Conservation (phyloP, 2,797 vertebrate genomes). For the Telmatherina bonti region DNA sequence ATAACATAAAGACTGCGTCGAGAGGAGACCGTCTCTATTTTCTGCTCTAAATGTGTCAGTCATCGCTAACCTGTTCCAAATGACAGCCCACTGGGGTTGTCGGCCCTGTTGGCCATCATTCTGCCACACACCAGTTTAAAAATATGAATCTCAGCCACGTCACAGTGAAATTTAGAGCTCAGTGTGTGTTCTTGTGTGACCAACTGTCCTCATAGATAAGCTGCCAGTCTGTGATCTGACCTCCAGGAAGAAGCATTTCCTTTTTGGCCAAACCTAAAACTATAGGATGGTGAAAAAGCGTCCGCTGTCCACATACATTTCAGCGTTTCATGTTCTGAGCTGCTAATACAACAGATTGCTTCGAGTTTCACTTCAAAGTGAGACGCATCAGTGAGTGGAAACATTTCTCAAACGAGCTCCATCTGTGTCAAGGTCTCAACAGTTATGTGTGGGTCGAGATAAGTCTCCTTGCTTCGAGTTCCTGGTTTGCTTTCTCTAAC, state of each 20-base stretch:
- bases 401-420: constrained; percentile 31
- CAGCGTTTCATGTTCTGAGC: constrained; percentile 1
- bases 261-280: constrained; percentile 32
- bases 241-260: constrained; percentile 68
- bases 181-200: constrained; percentile 12
- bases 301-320: not conserved
- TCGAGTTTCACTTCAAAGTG: constrained; percentile 30
- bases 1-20: constrained; percentile 29
- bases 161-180: constrained; percentile 19
- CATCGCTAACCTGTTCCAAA: constrained; percentile 50
- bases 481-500: constrained; percentile 48
- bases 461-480: constrained; percentile 40
- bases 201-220: constrained; percentile 48
- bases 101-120: constrained; percentile 29
- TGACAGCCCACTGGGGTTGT: constrained; percentile 33
- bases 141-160: constrained; percentile 54
- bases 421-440: constrained; percentile 32
- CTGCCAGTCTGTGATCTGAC: constrained; percentile 36
- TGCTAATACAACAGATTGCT: constrained; percentile 10
- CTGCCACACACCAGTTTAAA: constrained; percentile 22
- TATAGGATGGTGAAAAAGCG: not conserved
- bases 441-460: constrained; percentile 22
- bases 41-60: constrained; percentile 53
- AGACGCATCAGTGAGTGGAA: constrained; percentile 14
- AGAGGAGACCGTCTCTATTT: constrained; percentile 40